Conservation (phyloP, 2,113 vertebrate genomes). For the Dipodomys ordii region DNA sequence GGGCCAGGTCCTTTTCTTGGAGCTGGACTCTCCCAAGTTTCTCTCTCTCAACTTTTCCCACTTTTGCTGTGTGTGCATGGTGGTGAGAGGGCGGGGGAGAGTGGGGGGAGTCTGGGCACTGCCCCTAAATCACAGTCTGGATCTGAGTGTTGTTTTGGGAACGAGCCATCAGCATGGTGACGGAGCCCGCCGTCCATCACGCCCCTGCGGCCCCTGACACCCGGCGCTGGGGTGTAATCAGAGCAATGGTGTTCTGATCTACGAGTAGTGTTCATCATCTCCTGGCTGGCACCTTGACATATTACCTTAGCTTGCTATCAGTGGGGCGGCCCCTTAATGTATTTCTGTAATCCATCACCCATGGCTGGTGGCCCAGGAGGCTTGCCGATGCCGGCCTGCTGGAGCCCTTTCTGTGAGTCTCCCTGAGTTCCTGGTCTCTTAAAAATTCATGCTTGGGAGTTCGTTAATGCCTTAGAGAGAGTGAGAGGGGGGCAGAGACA, state of each 20-base stretch:
- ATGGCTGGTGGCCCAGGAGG: background rate
- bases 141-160: constrained; percentile 60
- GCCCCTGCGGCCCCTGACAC: background rate
- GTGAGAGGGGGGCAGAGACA: background rate
- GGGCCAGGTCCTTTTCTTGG: background rate
- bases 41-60: constrained; percentile 19
- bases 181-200: constrained; percentile 55
- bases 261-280: constrained; percentile 69
- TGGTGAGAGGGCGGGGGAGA: background rate
- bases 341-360: constrained; percentile 74
- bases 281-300: constrained; percentile 77
- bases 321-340: constrained; percentile 63
- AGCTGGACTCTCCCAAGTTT: background rate
- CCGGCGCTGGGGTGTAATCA: constrained; percentile 60
- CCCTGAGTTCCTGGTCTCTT: constrained; percentile 32
- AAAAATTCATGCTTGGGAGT: constrained; percentile 43
- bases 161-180: constrained; percentile 22
- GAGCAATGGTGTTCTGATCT: constrained; percentile 76
- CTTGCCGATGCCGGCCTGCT: background rate
- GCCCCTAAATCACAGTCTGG: constrained; percentile 64
- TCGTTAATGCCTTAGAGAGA: background rate
- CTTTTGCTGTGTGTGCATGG: constrained; percentile 72
- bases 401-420: constrained; percentile 33
- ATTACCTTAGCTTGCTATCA: constrained; percentile 78
- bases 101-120: background rate